Base-by-base conservation (phyloP, 2,797 vertebrate genomes). In the Sternotherus odoratus region DNA sequence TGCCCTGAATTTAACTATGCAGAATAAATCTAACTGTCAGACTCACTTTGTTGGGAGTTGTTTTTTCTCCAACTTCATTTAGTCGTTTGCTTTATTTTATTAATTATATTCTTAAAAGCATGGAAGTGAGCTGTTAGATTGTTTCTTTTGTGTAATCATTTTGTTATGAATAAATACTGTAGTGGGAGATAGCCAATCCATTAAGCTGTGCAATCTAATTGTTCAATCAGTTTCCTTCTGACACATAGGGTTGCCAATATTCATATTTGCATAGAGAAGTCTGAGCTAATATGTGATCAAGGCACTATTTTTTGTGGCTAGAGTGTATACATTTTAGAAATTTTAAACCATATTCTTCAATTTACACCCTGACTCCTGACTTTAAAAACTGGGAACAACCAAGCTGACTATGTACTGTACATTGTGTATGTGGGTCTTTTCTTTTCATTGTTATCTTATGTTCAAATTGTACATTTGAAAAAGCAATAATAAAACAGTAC, bases 401-500 rank as follows among this genome's bases (percentile, higher is more conserved):
- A 85, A 95, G 66, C 48, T 75, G 72, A 74, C 89, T 84, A 10
- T 83, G 66, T 95, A 94, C 87, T 96, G 94, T 95, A 93, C 30
- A 5, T 92, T 21, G 43, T 56, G 43, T 93, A 84, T 46, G 56
- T 51, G 39, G 39, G 30, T 30, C 60, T 43, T 39, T 56, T 51
- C 30, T 36, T 80, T 60, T 84, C 83, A 39, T 87, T 88, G 66
- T 92, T 96, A 79, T 80, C 79, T 87, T 43, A 90, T 83, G 83
- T 79, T 89, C 78, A 75, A 90, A 94, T 4, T 94, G 92, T 97
- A 95, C 89, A 94, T 93, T 49, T 81, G 74, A 95, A 96, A 90
- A 43, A 39, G 89, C 43, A 86, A 63, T 85, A 97, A 97, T 97
- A 97, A 97, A 97, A 28, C 93, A 96, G 87, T 86, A 87, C 75